These are phyloP conservation scores for Tetragonisca angustula DNA, from an alignment of 2,888 invertebrate genomes.

Conservation along the genomic window DNA sequence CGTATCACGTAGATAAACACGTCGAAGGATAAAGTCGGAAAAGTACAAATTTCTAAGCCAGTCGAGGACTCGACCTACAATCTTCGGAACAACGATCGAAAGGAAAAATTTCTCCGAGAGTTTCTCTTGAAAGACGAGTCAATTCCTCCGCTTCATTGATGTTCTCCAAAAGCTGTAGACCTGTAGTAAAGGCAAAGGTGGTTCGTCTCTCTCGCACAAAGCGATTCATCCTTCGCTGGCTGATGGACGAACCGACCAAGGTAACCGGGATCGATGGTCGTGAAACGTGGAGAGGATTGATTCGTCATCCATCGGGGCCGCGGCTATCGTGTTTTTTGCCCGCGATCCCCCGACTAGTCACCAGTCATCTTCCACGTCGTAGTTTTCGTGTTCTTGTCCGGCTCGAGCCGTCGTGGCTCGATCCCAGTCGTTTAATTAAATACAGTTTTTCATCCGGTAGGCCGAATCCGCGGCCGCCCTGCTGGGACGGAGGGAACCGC, in stretches of 20 bases:
- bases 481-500: conserved; percentile 55
- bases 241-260: conserved; percentile 4
- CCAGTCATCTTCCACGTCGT: conserved; percentile 65
- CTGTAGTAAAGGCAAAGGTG: background rate
- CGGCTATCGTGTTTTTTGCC: conserved; percentile 74
- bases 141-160: conserved; percentile 5
- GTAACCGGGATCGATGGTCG: conserved; percentile 36
- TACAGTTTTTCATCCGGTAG: conserved; percentile 76
- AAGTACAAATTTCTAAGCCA: too few relatives aligned
- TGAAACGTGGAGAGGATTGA: conserved; percentile 65
- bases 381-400: conserved; percentile 61
- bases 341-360: conserved; percentile 77
- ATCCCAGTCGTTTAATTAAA: conserved; percentile 78
- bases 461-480: conserved; percentile 63
- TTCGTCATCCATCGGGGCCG: conserved; percentile 72
- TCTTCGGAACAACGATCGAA: background rate
- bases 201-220: background rate
- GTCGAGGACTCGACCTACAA: background rate
- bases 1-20: too few relatives aligned
- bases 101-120: background rate
- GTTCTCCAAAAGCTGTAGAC: background rate
- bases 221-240: background rate
- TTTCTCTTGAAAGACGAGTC: background rate
- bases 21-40: too few relatives aligned
- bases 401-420: conserved; percentile 40